Conservation (phyloP, 2,888 invertebrate genomes). For the Philaethria dido region DNA sequence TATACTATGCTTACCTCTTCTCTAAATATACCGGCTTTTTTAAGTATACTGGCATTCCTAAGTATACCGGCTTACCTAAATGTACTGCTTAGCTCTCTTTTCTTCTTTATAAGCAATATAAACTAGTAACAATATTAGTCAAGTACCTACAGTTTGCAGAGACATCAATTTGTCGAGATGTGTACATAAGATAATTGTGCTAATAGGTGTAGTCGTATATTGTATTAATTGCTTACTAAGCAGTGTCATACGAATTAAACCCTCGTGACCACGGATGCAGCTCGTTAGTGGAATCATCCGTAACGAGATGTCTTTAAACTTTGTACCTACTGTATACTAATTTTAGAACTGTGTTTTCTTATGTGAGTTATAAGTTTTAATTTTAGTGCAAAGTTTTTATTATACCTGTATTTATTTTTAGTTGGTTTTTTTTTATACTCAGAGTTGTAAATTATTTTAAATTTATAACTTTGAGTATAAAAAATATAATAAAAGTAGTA, state of each 20-base stretch:
- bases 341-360: neutral
- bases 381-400: too few species aligned
- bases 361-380: neutral
- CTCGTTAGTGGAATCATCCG: conserved; percentile 46
- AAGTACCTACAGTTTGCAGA: neutral
- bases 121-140: neutral
- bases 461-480: too few species aligned
- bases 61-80: too few species aligned
- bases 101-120: too few species aligned
- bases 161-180: neutral
- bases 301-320: conserved; percentile 18
- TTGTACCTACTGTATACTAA: conserved; percentile 1
- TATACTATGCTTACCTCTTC: too few species aligned
- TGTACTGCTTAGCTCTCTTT: too few species aligned
- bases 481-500: too few species aligned
- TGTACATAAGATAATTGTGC: conserved; percentile 7
- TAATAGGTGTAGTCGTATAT: conserved; percentile 28
- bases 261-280: conserved; percentile 49
- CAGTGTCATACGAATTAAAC: conserved; percentile 38
- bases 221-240: conserved; percentile 30
- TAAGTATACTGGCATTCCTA: too few species aligned
- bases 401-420: too few species aligned
- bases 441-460: too few species aligned
- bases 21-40: too few species aligned
- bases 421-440: too few species aligned